Evolutionary conservation across 2,888 invertebrate genomes (phyloP).

Genomic region (Caenorhabditis drosophilae): DNA sequence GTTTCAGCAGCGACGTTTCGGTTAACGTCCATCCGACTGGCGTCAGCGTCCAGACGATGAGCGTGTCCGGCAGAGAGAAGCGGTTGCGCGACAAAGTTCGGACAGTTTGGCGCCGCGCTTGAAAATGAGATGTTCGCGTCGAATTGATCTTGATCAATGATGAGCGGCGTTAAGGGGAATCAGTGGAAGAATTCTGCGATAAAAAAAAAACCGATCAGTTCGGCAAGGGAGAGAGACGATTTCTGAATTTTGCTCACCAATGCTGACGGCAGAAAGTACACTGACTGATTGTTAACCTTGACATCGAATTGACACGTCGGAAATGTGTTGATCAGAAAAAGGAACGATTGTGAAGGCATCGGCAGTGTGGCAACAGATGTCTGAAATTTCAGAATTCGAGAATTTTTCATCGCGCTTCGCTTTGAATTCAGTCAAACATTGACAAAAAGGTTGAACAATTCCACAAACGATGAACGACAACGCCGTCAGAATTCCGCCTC

Average conservation of each 20-base stretch:
- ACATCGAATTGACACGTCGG: slow-evolving; percentile 36
- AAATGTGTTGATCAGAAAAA: slow-evolving; percentile 43
- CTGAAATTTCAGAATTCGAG: background rate
- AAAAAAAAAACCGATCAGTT: no score
- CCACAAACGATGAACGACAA: slow-evolving; percentile 77
- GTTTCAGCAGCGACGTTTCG: slow-evolving; percentile 25
- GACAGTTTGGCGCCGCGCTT: slow-evolving; percentile 27
- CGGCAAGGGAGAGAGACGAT: no score
- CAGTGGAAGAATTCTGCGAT: no score
- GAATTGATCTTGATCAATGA: background rate
- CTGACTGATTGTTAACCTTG: background rate
- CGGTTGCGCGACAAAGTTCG: slow-evolving; percentile 23
- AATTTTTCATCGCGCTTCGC: no score
- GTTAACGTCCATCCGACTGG: slow-evolving; percentile 27
- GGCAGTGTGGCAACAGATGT: slow-evolving; percentile 40
- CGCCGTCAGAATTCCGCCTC: slow-evolving; percentile 85
- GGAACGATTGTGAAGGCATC: no score
- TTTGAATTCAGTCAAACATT: background rate
- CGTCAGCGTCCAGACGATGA: slow-evolving; percentile 16
- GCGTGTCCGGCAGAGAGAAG: slow-evolving; percentile 13
- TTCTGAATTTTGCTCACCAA: no score
- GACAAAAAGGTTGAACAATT: slow-evolving; percentile 52
- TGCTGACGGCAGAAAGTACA: background rate
- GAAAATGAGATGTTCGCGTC: slow-evolving; percentile 4
- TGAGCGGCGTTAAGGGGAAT: slow-evolving; percentile 15